A percentile compares a stretch with the other conserved stretches of the same genome.
These are phyloP conservation scores for Gobio occitaniae DNA, from an alignment of 2,797 vertebrate species.

Conservation along the genomic window DNA sequence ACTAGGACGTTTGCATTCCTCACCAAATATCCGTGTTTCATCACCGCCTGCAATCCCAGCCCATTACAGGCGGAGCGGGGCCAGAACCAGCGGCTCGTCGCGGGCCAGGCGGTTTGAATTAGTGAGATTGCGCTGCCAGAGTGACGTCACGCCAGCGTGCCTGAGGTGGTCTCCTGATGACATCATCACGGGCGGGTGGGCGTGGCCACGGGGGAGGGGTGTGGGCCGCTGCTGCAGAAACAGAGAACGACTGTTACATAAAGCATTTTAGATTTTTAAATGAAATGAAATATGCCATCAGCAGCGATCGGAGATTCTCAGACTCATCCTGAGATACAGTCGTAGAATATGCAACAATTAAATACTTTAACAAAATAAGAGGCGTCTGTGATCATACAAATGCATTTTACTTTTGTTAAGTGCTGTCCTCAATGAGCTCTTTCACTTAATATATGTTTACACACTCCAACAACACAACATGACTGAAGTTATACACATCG, in stretches of 20 bases:
- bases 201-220: conserved; percentile 70
- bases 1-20: conserved; percentile 26
- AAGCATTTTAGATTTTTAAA: too few species aligned
- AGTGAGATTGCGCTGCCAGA: conserved; percentile 67
- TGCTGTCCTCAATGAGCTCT: too few species aligned
- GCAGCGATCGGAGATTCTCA: too few species aligned
- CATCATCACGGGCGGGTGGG: conserved; percentile 79
- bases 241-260: background rate
- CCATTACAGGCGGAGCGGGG: conserved; percentile 65
- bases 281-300: too few species aligned
- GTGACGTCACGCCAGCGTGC: conserved; percentile 75
- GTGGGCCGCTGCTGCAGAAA: conserved; percentile 64
- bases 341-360: too few species aligned
- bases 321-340: too few species aligned
- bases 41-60: conserved; percentile 68
- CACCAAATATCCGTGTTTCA: conserved; percentile 64
- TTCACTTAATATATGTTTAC: too few species aligned
- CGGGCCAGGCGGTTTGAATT: conserved; percentile 74
- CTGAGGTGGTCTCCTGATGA: conserved; percentile 81
- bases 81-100: conserved; percentile 67
- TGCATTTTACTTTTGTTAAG: too few species aligned
- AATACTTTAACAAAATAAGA: too few species aligned
- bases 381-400: too few species aligned
- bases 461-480: too few species aligned
- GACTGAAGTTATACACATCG: too few species aligned